Percentiles rank a stretch among this genome's conserved stretches.
Conservation (phyloP, 2,888 invertebrate genomes). For the Anthrax anthrax region DNA sequence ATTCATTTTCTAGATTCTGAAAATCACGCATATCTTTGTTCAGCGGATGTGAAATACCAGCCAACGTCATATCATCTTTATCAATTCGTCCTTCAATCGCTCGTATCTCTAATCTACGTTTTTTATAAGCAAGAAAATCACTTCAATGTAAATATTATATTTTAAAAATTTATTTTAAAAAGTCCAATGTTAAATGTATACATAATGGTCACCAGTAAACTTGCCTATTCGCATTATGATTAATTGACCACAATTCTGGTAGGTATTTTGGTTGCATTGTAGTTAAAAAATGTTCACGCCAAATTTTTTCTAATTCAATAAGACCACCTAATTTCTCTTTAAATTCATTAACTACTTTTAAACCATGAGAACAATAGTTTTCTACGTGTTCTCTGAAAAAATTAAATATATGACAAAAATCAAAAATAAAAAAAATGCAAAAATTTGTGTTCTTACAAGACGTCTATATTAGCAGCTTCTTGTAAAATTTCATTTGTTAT, state of each 20-base stretch:
- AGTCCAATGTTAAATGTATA: too few species aligned
- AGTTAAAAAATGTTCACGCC: constrained; percentile 61
- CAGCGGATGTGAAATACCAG: constrained; percentile 21
- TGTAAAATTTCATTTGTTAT: constrained; percentile 39
- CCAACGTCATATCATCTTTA: constrained; percentile 29
- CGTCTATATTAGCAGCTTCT: constrained; percentile 37
- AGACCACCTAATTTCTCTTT: constrained; percentile 40
- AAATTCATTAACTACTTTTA: constrained; percentile 45
- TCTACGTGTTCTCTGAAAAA: constrained; percentile 34
- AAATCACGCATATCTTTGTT: too few species aligned
- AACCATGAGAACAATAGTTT: constrained; percentile 41
- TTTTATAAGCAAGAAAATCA: not conserved
- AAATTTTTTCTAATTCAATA: constrained; percentile 51
- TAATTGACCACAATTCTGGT: constrained; percentile 62
- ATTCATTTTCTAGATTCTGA: not conserved
- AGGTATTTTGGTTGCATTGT: constrained; percentile 56
- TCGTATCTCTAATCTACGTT: constrained; percentile 36
- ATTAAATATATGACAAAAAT: not conserved
- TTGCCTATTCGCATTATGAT: constrained; percentile 51
- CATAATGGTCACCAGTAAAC: not conserved
- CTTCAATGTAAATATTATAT: not conserved
- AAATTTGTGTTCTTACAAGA: constrained; percentile 28
- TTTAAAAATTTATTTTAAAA: not conserved
- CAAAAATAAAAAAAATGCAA: not conserved
- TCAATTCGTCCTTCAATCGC: constrained; percentile 39